Evolutionary conservation across 2,888 invertebrate species (phyloP), one percentile per base, ranked within the genome.

Genomic region (Lithophane leautieri): DNA sequence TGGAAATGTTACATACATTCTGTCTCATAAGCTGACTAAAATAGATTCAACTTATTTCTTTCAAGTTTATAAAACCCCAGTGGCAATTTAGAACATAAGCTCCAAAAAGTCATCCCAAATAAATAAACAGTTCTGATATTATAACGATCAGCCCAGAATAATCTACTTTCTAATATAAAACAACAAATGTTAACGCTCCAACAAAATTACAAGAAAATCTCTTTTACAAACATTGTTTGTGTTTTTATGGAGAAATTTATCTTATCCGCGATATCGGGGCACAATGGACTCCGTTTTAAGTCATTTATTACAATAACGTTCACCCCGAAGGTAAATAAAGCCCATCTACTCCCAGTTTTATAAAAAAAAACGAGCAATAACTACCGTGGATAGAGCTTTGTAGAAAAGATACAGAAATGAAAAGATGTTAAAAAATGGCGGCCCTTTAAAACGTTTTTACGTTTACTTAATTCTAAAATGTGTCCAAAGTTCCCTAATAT

Each of bases 261-360:
- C 84, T 82, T 86, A 78, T 84, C 78, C 74, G 44, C 63, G 73
- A 82, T 80, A 88, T 82, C 79, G 70, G 76, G 58, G 60, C 79
- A 87, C 78, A 84, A 83, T 83, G 44, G 78, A 81, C 71, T 60
- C 63, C 73, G 70, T 78, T 79, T 81, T 78, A 82, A 83, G 86
- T 88, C 85, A 87, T 86, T 88, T 86, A 86, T 84, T 78, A 86
- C 84, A 84, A 86, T 84, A 88, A 86, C 79, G 79, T 61, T 77
- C 72, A 70, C 68, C 65, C 74, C 52, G 70, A 73, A 73, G 58
- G 74, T 84, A 86, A 82, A 84, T 86, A 88, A 65, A 76, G 62
- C 72, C 63, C 44, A 69, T 68, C 71, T 72, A 65, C 62, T 66
- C 73, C 61, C 62, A 75, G 78, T 84, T 84, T 80, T 81, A 76